phyloP scores from a whole-genome alignment of 2,113 vertebrate genomes.

The Rattus norvegicus region DNA sequence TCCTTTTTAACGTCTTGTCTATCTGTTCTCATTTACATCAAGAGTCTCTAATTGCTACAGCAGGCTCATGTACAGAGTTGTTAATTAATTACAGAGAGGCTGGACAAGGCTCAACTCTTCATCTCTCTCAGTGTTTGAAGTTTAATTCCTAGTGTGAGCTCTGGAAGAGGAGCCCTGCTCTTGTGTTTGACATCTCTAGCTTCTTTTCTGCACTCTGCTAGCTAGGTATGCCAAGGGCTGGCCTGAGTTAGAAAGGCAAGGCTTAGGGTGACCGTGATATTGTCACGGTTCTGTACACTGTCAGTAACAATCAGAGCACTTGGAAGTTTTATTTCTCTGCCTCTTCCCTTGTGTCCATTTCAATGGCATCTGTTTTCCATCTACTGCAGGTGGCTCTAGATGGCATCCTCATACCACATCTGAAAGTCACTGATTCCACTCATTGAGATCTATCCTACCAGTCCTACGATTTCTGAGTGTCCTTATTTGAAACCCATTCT shows the following conservation, averaged over 20 bases:
- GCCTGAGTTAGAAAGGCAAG: neutral
- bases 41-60: slow-evolving; percentile 24
- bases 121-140: slow-evolving; percentile 25
- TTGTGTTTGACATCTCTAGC: neutral
- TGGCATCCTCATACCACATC: neutral
- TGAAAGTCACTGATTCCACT: neutral
- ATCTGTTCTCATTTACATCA: slow-evolving; percentile 24
- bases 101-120: slow-evolving; percentile 36
- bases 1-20: neutral
- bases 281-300: neutral
- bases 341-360: neutral
- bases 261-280: neutral
- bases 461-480: slow-evolving; percentile 14
- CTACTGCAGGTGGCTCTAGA: neutral
- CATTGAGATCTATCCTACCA: neutral
- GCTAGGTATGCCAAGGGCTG: neutral
- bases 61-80: neutral
- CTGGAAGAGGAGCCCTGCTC: neutral
- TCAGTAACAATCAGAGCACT: slow-evolving; percentile 4
- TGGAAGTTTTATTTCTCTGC: slow-evolving; percentile 10
- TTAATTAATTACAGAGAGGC: slow-evolving; percentile 34
- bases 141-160: slow-evolving; percentile 33
- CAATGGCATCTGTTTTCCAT: neutral
- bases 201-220: neutral
- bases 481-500: neutral